Conservation (phyloP, 1,140 invertebrate genomes). For the Magallana gigas region DNA sequence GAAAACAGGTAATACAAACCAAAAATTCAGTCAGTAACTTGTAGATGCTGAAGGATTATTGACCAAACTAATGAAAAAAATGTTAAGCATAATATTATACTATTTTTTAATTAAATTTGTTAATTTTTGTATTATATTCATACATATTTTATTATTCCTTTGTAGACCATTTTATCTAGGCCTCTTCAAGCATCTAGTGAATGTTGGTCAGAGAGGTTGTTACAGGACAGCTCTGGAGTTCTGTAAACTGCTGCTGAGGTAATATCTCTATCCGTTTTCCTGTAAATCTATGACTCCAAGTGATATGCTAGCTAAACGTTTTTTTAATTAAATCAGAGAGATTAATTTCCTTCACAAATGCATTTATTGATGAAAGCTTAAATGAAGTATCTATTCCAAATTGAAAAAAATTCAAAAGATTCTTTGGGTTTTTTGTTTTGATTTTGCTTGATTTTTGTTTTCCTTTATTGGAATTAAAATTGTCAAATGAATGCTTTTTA, state of each 20-base stretch:
- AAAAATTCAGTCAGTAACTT: too few species aligned
- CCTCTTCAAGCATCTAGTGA: constrained; percentile 90
- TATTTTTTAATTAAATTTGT: too few species aligned
- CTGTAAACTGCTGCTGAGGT: constrained; percentile 80
- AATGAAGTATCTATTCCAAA: too few species aligned
- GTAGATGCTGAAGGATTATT: too few species aligned
- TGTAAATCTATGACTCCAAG: too few species aligned
- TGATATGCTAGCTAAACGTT: too few species aligned
- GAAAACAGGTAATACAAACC: constrained; percentile 86
- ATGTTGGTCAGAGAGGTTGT: constrained; percentile 87
- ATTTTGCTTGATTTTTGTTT: constrained; percentile 10
- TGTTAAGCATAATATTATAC: too few species aligned
- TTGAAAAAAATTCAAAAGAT: too few species aligned
- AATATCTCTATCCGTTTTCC: not conserved
- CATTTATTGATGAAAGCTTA: too few species aligned
- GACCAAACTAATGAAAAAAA: too few species aligned
- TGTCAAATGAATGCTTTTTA: constrained; percentile 22
- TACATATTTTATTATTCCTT: constrained; percentile 60
- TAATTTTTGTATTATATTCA: not conserved
- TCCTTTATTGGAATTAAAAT: not conserved
- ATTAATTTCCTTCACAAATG: too few species aligned
- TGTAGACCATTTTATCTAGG: constrained; percentile 89
- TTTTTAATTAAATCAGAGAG: too few species aligned
- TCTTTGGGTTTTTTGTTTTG: not conserved
- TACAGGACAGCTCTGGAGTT: constrained; percentile 80